Percentiles rank a stretch among this genome's conserved stretches.
Conservation (phyloP, 2,113 vertebrate species). For the Atrichornis clamosus region DNA sequence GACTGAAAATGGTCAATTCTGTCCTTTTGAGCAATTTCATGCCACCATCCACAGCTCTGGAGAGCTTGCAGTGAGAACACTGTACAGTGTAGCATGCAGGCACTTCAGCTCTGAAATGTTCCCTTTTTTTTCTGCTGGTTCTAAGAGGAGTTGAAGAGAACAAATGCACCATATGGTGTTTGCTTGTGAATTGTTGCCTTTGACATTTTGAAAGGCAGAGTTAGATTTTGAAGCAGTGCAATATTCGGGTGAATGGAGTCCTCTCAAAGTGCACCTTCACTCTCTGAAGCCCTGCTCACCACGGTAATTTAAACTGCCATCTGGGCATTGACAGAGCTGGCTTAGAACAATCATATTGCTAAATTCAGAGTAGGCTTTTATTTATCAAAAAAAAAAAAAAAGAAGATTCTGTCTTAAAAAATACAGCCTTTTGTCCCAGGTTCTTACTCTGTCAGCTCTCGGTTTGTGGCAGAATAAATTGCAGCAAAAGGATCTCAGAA, state of each 20-base stretch:
- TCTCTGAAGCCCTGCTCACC: not conserved
- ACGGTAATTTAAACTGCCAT: not conserved
- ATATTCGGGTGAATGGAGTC: not conserved
- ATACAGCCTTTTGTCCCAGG: accelerated
- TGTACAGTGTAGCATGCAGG: accelerated
- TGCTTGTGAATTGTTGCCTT: not conserved
- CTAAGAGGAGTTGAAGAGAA: not conserved
- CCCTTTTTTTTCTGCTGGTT: not conserved
- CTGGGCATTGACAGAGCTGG: accelerated
- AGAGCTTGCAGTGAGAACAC: not conserved
- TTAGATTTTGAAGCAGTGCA: not conserved
- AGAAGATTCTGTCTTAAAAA: not conserved
- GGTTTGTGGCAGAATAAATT: not conserved
- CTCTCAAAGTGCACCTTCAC: not conserved
- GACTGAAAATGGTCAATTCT: not conserved
- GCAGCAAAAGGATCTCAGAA: accelerated
- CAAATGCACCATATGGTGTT: not conserved
- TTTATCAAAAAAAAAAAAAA: not conserved
- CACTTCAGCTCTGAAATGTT: not conserved
- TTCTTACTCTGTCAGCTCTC: accelerated
- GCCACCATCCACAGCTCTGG: not conserved
- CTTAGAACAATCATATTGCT: accelerated
- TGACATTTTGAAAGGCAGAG: not conserved
- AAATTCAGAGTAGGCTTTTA: not conserved
- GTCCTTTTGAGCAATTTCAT: not conserved